Percentiles rank a stretch among this genome's conserved stretches.
Conservation (phyloP, 2,113 vertebrate genomes). For the chimpanzee (Pan troglodytes) region NHGRI_mPanTro3-v2.1_pri NC_072403.2:15185501-15186000, state of each 20-base stretch:
- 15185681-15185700: neutral
- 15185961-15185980: constrained; percentile 71
- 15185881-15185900: constrained; percentile 68
- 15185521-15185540: neutral
- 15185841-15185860: constrained; percentile 35
- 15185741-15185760: neutral
- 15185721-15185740: neutral
- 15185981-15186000: constrained; percentile 54
- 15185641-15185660: neutral
- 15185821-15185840: constrained; percentile 39
- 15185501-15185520: neutral
- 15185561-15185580: neutral
- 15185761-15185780: neutral
- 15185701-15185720: no score
- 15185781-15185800: neutral
- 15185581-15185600: neutral
- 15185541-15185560: neutral
- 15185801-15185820: constrained; percentile 42
- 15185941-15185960: constrained; percentile 74
- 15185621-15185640: neutral
- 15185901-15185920: constrained; percentile 66
- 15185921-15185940: constrained; percentile 72
- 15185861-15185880: constrained; percentile 52
- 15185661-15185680: neutral
- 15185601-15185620: neutral